A percentile compares a stretch with the other conserved stretches of the same genome.
Evolutionary conservation across 2,113 vertebrate species (phyloP).

Genomic region (Pyrgilauda ruficollis): DNA sequence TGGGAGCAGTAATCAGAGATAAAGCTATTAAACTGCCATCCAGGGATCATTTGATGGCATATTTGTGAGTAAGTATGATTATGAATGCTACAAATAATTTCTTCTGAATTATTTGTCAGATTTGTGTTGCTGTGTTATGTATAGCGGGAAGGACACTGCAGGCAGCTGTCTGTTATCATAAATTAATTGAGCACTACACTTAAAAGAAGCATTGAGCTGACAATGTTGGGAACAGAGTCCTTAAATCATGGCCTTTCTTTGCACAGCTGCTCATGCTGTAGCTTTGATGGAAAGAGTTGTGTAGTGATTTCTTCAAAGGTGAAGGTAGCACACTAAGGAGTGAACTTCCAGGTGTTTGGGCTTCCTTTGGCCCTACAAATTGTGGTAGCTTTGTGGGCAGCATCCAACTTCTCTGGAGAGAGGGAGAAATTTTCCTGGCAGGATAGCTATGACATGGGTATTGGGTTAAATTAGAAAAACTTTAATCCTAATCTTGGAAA

Average conservation of each 20-base stretch:
- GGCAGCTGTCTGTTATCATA: background rate
- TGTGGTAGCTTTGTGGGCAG: background rate
- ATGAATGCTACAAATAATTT: constrained; percentile 18
- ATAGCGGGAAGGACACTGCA: background rate
- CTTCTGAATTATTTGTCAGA: constrained; percentile 12
- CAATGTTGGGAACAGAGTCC: background rate
- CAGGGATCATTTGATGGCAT: background rate
- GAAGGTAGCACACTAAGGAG: background rate
- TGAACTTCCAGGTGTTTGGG: fast-evolving
- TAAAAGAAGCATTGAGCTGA: background rate
- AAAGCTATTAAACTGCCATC: constrained; percentile 49
- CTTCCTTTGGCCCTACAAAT: background rate
- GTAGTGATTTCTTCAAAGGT: background rate
- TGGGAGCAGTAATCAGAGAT: constrained; percentile 47
- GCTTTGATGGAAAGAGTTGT: background rate
- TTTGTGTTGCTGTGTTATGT: background rate
- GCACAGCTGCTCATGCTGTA: background rate
- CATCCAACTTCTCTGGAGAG: background rate
- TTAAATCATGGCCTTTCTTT: background rate
- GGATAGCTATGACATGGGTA: background rate
- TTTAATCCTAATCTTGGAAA: background rate
- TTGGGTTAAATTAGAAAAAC: background rate
- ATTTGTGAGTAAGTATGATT: constrained; percentile 33
- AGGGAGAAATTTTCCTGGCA: background rate
- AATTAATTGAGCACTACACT: constrained; percentile 2